A percentile compares a stretch with the other conserved stretches of the same genome.
Conservation (phyloP, 2,888 invertebrate genomes). For the Nematopogon swammerdamellus region DNA sequence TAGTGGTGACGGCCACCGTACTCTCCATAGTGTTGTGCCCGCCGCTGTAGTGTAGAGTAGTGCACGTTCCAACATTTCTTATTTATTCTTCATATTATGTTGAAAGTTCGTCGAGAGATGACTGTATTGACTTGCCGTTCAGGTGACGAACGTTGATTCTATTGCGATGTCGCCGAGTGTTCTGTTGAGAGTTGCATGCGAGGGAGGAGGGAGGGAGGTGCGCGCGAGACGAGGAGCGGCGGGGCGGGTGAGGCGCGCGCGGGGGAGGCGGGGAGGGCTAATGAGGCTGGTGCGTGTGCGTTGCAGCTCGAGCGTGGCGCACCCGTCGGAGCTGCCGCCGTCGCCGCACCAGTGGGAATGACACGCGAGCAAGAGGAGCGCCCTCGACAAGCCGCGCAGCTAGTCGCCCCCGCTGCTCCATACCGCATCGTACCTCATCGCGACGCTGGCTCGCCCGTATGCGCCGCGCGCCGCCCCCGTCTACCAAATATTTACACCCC, state of each 20-base stretch:
- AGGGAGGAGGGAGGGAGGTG: no score
- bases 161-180: no score
- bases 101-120: no score
- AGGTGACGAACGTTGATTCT: no score
- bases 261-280: not conserved
- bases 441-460: not conserved
- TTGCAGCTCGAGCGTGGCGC: slow-evolving; percentile 95
- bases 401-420: slow-evolving; percentile 17
- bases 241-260: not conserved
- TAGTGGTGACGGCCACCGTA: not conserved
- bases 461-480: slow-evolving; percentile 11
- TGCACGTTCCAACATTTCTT: no score
- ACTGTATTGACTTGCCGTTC: no score
- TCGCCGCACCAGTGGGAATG: slow-evolving; percentile 98
- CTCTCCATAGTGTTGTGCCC: no score
- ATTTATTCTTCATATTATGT: no score
- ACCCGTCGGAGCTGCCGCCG: slow-evolving; percentile 96
- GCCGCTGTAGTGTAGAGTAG: no score
- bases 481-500: slow-evolving; percentile 4
- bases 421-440: slow-evolving; percentile 11
- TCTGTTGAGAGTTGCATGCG: not conserved
- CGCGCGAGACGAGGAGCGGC: no score
- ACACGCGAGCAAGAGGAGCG: slow-evolving; percentile 54
- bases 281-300: not conserved
- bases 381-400: slow-evolving; percentile 25